These are phyloP conservation scores for Lamellibrachia columna DNA, from an alignment of 2,888 invertebrate species.

Conservation along the genomic window DNA sequence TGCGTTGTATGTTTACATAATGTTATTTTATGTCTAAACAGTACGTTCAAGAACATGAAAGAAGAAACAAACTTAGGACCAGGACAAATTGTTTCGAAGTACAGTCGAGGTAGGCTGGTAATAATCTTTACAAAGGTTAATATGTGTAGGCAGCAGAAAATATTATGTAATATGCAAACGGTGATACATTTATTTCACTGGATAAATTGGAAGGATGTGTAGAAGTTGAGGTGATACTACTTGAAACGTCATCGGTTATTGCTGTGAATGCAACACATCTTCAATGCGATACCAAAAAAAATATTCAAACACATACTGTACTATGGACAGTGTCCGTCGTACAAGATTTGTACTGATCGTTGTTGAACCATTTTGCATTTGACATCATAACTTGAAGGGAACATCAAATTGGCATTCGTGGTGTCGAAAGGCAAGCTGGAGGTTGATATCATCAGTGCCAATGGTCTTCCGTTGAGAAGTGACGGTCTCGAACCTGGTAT, in stretches of 20 bases:
- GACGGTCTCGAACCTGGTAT: constrained; percentile 76
- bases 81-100: neutral
- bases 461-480: constrained; percentile 76
- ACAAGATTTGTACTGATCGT: too few species aligned
- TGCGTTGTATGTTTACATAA: neutral
- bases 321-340: neutral
- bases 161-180: neutral
- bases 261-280: too few species aligned
- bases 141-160: neutral
- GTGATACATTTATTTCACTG: neutral
- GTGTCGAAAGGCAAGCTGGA: constrained; percentile 92
- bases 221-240: neutral
- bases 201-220: neutral
- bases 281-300: neutral
- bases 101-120: neutral
- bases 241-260: too few species aligned
- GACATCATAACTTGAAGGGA: constrained; percentile 66
- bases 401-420: constrained; percentile 86
- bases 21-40: neutral
- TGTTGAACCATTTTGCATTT: neutral
- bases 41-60: neutral
- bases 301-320: neutral
- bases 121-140: neutral
- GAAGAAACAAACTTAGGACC: neutral
- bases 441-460: constrained; percentile 82